These are phyloP conservation scores for Lacerta bilineata DNA, from an alignment of 2,797 vertebrate species.

Conservation along the genomic window DNA sequence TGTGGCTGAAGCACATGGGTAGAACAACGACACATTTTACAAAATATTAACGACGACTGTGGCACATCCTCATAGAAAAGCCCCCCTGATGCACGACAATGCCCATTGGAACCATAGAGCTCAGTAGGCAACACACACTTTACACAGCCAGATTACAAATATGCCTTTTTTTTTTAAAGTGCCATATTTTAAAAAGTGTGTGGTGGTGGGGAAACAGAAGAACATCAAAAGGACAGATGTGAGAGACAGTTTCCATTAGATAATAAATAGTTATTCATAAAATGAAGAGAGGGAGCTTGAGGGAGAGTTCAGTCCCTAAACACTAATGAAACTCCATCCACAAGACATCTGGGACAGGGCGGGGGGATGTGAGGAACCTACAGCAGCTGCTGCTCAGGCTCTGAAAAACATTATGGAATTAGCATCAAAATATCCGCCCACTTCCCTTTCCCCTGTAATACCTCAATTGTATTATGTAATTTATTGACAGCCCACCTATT, in stretches of 20 bases:
- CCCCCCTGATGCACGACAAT: background rate
- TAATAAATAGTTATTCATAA: conserved; percentile 44
- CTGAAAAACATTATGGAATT: conserved; percentile 42
- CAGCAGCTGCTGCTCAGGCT: conserved; percentile 33
- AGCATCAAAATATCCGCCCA: conserved; percentile 35
- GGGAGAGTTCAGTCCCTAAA: conserved; percentile 21
- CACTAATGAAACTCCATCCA: conserved; percentile 34
- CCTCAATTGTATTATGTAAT: conserved; percentile 28
- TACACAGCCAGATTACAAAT: background rate
- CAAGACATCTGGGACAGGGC: conserved; percentile 35
- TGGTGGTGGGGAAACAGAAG: background rate
- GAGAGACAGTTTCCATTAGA: conserved; percentile 43
- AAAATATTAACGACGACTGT: background rate
- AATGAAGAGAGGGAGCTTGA: conserved; percentile 19
- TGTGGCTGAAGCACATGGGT: background rate
- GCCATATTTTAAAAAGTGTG: conserved; percentile 10
- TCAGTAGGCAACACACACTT: background rate
- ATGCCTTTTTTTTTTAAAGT: background rate
- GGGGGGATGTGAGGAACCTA: conserved; percentile 12
- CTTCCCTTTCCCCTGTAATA: conserved; percentile 4
- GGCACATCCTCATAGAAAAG: background rate
- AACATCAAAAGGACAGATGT: conserved; percentile 39
- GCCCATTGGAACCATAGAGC: background rate
- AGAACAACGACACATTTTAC: background rate
- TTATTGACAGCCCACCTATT: background rate